Conservation (phyloP, 2,113 vertebrate genomes). For the Anguilla japonica region DNA sequence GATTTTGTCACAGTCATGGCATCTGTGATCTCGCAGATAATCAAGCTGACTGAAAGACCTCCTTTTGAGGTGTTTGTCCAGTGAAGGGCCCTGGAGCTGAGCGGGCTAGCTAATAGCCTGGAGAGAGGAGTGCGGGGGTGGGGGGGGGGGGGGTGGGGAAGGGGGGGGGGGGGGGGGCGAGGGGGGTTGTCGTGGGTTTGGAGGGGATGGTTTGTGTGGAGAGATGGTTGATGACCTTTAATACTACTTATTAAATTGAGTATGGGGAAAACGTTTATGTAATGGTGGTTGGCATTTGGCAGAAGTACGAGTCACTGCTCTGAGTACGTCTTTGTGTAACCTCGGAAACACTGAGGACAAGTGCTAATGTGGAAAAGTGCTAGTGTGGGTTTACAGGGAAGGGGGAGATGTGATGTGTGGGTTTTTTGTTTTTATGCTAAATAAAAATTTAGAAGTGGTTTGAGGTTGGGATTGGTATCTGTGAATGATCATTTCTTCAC, state of each 20-base stretch:
- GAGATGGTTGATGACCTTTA: conserved; percentile 11
- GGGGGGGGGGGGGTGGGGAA: neutral
- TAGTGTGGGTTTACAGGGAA: neutral
- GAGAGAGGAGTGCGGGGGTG: neutral
- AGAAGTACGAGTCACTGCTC: neutral
- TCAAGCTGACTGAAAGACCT: conserved; percentile 42
- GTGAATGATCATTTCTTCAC: neutral
- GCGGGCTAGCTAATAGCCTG: neutral
- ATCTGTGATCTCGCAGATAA: neutral
- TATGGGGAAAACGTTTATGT: neutral
- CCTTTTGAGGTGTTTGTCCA: conserved; percentile 21
- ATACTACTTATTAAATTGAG: neutral
- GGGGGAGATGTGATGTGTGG: neutral
- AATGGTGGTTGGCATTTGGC: neutral
- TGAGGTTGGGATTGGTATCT: conserved; percentile 20
- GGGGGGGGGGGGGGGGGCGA: neutral
- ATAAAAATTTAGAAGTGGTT: conserved; percentile 50
- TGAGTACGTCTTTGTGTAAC: neutral
- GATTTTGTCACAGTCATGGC: conserved; percentile 30
- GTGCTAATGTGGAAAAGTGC: neutral
- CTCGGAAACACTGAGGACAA: neutral
- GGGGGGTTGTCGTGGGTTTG: neutral
- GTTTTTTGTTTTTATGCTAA: conserved; percentile 54
- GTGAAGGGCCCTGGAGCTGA: neutral
- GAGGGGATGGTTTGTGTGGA: neutral